Percentiles rank a stretch among this genome's conserved stretches.
These are phyloP conservation scores for Hypselothyrea guttata DNA, from an alignment of 2,888 invertebrate genomes.

Conservation along the genomic window DNA sequence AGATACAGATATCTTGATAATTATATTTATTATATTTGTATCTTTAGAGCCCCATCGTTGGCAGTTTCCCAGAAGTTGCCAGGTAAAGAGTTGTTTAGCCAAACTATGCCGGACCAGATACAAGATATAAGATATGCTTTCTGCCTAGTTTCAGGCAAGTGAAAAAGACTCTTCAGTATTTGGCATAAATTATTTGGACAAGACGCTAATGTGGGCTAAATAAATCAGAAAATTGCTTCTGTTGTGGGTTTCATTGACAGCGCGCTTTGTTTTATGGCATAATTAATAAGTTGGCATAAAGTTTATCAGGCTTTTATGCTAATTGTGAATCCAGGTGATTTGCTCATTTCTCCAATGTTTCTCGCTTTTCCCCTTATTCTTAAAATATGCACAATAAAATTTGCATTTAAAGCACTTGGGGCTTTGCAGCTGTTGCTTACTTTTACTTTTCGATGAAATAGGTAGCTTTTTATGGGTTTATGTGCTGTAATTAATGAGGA, in stretches of 20 bases:
- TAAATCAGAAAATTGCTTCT: slow-evolving; percentile 30
- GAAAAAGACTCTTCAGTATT: not conserved
- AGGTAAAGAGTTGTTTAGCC: slow-evolving; percentile 8
- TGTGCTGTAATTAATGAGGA: slow-evolving; percentile 23
- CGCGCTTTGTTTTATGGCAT: slow-evolving; percentile 32
- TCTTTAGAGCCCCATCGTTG: slow-evolving; percentile 26
- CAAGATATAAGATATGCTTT: slow-evolving; percentile 1
- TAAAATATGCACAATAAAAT: slow-evolving; percentile 66
- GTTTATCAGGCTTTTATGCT: slow-evolving; percentile 67
- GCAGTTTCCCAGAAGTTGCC: slow-evolving; percentile 54
- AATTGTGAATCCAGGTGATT: slow-evolving; percentile 69
- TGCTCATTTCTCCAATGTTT: slow-evolving; percentile 50
- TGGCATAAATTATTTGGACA: not conserved
- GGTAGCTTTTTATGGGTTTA: slow-evolving; percentile 18
- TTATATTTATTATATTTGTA: slow-evolving; percentile 38
- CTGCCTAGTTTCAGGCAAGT: slow-evolving; percentile 2
- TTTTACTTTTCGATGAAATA: slow-evolving; percentile 59
- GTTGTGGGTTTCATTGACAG: slow-evolving; percentile 11
- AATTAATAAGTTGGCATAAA: slow-evolving; percentile 69
- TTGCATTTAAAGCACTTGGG: slow-evolving; percentile 59
- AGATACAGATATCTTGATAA: slow-evolving; percentile 10
- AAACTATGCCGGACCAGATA: slow-evolving; percentile 30
- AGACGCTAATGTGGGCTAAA: not conserved
- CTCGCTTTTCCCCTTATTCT: slow-evolving; percentile 21
- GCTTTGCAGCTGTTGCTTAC: slow-evolving; percentile 49